phyloP scores from a whole-genome alignment of 2,113 vertebrate species.

The Papio anubis region DNA sequence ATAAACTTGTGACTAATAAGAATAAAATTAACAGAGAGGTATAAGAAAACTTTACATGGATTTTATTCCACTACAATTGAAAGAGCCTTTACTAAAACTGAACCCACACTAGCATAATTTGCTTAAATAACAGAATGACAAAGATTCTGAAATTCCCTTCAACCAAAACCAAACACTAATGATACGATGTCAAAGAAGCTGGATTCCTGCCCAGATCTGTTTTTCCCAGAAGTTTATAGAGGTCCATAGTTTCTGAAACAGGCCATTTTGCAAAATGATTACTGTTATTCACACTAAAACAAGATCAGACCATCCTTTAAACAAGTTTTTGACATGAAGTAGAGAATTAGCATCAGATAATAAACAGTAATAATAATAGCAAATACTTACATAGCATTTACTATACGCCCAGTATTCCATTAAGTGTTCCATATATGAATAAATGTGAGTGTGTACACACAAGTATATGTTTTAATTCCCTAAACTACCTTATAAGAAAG shows the following conservation, averaged over 20 bases:
- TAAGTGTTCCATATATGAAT: neutral
- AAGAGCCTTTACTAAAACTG: neutral
- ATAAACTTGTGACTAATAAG: neutral
- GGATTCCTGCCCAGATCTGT: neutral
- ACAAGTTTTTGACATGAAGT: neutral
- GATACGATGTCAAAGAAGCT: neutral
- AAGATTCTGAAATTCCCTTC: neutral
- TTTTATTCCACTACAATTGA: neutral
- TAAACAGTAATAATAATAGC: neutral
- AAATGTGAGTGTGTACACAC: neutral
- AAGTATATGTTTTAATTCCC: neutral
- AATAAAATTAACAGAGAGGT: neutral
- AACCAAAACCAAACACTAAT: neutral
- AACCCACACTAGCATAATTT: neutral
- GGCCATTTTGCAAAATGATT: neutral
- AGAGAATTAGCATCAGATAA: neutral
- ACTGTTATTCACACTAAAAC: neutral
- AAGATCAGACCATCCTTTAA: neutral
- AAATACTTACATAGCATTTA: neutral
- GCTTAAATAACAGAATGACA: neutral
- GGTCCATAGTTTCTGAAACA: neutral
- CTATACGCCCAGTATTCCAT: neutral
- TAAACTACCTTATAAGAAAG: neutral
- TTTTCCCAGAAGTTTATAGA: neutral
- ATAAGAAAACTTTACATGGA: neutral